These are phyloP conservation scores for Morone chrysops DNA, from an alignment of 2,113 vertebrate genomes.

Conservation along the genomic window DNA sequence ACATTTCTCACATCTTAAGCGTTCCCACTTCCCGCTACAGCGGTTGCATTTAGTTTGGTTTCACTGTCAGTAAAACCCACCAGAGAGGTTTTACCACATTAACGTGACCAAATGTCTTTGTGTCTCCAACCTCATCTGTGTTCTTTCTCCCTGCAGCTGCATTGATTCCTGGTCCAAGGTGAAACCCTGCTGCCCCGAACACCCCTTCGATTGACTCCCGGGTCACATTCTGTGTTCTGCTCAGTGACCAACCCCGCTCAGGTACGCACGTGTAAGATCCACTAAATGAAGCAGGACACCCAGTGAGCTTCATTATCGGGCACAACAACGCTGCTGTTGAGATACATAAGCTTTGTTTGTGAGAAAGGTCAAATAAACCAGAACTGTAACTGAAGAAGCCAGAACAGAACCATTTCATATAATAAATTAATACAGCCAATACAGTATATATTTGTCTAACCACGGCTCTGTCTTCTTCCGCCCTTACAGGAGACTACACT, in stretches of 20 bases:
- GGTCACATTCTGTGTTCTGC: constrained; percentile 54
- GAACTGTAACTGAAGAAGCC: too few species aligned
- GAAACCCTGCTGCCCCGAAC: constrained; percentile 87
- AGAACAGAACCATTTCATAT: neutral
- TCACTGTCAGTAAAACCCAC: constrained; percentile 4
- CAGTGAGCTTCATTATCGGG: neutral
- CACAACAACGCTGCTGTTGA: neutral
- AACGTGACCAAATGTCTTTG: neutral
- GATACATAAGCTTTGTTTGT: neutral
- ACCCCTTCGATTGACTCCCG: constrained; percentile 84
- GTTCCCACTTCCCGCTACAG: neutral
- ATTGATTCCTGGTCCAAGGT: constrained; percentile 87
- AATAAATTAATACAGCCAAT: neutral
- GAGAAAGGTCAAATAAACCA: neutral
- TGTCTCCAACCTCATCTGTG: neutral
- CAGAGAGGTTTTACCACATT: neutral
- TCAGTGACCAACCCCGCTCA: constrained; percentile 75
- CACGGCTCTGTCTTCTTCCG: neutral
- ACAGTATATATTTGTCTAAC: constrained; percentile 8
- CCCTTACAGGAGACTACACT: constrained; percentile 76
- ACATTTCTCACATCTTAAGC: neutral
- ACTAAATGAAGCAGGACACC: neutral
- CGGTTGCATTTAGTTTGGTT: constrained; percentile 17
- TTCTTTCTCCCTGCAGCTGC: constrained; percentile 74
- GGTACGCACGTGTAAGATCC: constrained; percentile 52